These are phyloP conservation scores for Cirrhinus molitorella DNA, from an alignment of 2,797 vertebrate genomes.

Conservation along the genomic window DNA sequence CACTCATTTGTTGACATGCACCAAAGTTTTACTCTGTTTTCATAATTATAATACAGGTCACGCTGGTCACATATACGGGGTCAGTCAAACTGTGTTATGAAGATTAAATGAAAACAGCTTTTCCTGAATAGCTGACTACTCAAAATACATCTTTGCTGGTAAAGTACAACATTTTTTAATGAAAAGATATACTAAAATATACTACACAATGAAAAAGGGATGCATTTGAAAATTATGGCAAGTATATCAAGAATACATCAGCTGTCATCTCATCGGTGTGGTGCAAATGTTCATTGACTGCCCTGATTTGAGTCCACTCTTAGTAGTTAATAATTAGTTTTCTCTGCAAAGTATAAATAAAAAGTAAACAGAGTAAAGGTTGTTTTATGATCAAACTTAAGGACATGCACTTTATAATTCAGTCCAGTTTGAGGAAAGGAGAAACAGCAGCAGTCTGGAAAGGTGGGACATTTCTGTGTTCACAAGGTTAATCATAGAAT, in stretches of 20 bases:
- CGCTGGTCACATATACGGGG: neutral
- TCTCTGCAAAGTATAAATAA: neutral
- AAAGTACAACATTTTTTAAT: neutral
- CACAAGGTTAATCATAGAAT: neutral
- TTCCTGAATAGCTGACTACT: neutral
- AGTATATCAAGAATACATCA: neutral
- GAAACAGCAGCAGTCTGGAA: neutral
- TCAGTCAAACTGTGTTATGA: neutral
- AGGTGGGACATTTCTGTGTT: neutral
- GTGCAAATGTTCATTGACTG: neutral
- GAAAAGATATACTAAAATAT: neutral
- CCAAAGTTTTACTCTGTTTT: neutral
- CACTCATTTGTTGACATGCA: slow-evolving; percentile 3
- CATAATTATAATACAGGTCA: slow-evolving; percentile 8
- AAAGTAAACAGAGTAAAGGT: slow-evolving; percentile 48
- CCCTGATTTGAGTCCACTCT: neutral
- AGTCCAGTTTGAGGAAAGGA: slow-evolving; percentile 23
- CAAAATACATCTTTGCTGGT: neutral
- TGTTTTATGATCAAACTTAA: slow-evolving; percentile 3
- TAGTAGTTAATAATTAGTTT: slow-evolving; percentile 45
- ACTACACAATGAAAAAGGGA: neutral
- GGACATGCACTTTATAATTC: neutral
- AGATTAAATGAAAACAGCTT: neutral
- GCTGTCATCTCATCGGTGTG: neutral
- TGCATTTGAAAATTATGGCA: neutral